Evolutionary conservation across 1,140 invertebrate genomes (phyloP), one percentile per base, ranked within the genome.

Genomic region (Ips nitidus): DNA sequence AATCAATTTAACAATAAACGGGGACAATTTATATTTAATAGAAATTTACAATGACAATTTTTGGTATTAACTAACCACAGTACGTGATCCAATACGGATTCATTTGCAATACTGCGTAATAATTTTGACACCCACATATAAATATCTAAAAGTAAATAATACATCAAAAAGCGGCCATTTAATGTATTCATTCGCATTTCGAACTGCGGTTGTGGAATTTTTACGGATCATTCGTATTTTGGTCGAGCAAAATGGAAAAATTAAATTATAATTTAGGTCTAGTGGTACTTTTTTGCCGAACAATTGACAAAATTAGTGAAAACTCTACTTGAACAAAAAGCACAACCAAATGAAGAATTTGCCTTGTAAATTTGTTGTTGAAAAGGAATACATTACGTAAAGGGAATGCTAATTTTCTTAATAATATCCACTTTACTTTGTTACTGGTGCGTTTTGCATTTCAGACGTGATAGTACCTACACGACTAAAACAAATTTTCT

Each of bases 361-460:
- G 45, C 45, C 22, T 22, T 50, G 45, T 65, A 55, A 65, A 65
- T 55, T 41, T 65, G 52, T 56, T 65, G 52, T 65, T 55, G 8
- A 45, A 50, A 39, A 39, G 41, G 53, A 43, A 40, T 37, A 65
- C 38, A 65, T 65, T 65, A 65, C 63, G 63, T 56, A 65, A 56
- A 65, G 63, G 56, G 63, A 65, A 65, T 65, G 63, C 52, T 65
- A 65, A 65, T 65, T 52, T 36, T 3, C 1, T 41, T 65, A 65
- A 65, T 56, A 65, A 65, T 56, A 65, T 65, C 63, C 63, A 56
- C 52, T 65, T 56, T 36, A 65, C 63, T 50, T 65, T 56, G 63
- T 56, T 22, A 22, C 22, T 56, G 52, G 63, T 65, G 63, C 56
- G 41, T 65, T 65, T 65, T 56, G 63, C 63, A 65, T 65, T 65